A percentile compares a stretch with the other conserved stretches of the same genome.
Conservation (phyloP, 1,140 invertebrate species). For the Cyclina sinensis region DNA sequence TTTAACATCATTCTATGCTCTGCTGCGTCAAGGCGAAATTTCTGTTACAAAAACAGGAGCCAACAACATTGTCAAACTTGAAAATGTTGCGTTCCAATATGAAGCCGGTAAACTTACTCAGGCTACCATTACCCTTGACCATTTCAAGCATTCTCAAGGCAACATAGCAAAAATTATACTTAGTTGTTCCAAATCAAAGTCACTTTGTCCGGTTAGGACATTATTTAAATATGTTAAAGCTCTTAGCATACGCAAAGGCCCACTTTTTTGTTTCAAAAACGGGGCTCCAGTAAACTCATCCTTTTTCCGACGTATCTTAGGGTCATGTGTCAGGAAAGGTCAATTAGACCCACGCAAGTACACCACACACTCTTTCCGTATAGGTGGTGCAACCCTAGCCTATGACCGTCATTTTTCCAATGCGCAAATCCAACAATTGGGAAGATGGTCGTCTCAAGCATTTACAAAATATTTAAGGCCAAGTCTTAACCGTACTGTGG, state of each 20-base stretch:
- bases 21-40: slow-evolving; percentile 31
- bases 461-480: no score
- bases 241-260: no score
- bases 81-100: no score
- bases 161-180: neutral
- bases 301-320: neutral
- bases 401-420: no score
- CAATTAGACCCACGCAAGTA: neutral
- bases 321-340: neutral
- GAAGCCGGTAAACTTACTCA: neutral
- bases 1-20: slow-evolving; percentile 6
- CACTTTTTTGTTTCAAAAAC: neutral
- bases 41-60: neutral
- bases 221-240: neutral
- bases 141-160: neutral
- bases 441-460: slow-evolving; percentile 11
- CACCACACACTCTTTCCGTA: no score
- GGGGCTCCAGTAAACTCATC: neutral
- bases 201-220: slow-evolving; percentile 20
- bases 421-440: neutral
- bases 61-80: neutral
- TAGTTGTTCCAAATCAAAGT: neutral
- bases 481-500: no score
- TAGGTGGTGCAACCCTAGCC: neutral
- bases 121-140: neutral